Conservation (phyloP, 1,140 invertebrate genomes). For the Oreohelix idahoensis region DNA sequence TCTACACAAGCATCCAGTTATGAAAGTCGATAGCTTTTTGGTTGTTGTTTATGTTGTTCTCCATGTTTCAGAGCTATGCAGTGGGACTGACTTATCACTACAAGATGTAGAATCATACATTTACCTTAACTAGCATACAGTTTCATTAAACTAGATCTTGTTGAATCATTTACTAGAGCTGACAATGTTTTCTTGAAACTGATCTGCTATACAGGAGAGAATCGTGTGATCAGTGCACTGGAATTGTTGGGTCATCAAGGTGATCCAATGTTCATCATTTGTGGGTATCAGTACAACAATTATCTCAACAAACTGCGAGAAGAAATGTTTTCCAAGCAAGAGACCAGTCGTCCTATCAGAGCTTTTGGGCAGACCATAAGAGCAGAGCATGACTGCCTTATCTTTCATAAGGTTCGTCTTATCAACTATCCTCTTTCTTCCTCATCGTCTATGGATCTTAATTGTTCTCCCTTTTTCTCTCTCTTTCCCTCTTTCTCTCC, state of each 20-base stretch:
- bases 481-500: too few species aligned
- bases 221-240: conserved; percentile 44
- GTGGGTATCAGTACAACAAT: conserved; percentile 48
- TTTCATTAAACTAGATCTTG: too few species aligned
- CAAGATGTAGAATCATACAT: too few species aligned
- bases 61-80: too few species aligned
- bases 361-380: conserved; percentile 47
- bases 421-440: neutral
- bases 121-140: too few species aligned
- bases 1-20: too few species aligned
- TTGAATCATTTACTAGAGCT: neutral
- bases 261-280: conserved; percentile 47
- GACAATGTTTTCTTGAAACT: neutral
- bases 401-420: conserved; percentile 37
- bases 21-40: too few species aligned
- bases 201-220: conserved; percentile 21
- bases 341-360: conserved; percentile 32
- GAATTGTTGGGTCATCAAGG: conserved; percentile 35
- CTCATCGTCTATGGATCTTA: too few species aligned
- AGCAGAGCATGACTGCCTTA: conserved; percentile 46
- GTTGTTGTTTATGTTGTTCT: too few species aligned
- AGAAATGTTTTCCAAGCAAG: conserved; percentile 44
- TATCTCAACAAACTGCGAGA: conserved; percentile 48
- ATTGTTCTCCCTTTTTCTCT: too few species aligned
- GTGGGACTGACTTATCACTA: too few species aligned